Evolutionary conservation across 2,113 vertebrate genomes (phyloP), one percentile per base, ranked within the genome.

Genomic region (Danionella cerebrum): DNA sequence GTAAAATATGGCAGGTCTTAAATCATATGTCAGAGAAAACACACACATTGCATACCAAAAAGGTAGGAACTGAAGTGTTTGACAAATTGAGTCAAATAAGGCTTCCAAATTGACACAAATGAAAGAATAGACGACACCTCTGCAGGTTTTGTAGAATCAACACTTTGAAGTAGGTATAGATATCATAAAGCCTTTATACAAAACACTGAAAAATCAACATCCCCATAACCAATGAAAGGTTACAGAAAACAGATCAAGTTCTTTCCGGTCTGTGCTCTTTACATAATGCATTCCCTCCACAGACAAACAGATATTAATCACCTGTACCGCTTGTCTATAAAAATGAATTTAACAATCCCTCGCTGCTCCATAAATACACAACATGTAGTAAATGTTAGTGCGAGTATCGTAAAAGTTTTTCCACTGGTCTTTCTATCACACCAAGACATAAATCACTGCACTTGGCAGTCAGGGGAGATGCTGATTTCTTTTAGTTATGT

Each of bases 231-330:
- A 2, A 44, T 19, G 11, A 52, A 24, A 44, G 25, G 42, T 64
- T 31, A 24, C 13, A 57, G 35, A 45, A 50, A 48, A 41, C 36
- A 35, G 42, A 16, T 48, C 2, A 36, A 64, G 29, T 64, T 36
- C 4, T 48, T 48, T 64, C 41, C 42, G 48, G 59, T 64, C 59
- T 22, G 24, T 64, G 24, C n/a, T n/a, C n/a, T n/a, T 38, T 48
- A 24, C 2, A 21, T 6, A 25, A 16, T 25, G 53, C 29, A 25
- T 45, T 48, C 31, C 31, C 14, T 58, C n/a, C 57, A 6, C 53
- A 48, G 41, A 58, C 38, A 51, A 64, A 64, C 18, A 21, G 25
- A 38, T 21, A 64, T 73, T 44, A 65, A 73, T 73, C 71, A 73
- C 24, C 13, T 64, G 47, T 5, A 9, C 33, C 38, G 5, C 66